These are phyloP conservation scores for Atethmia centrago DNA, from an alignment of 2,888 invertebrate species.

Conservation along the genomic window DNA sequence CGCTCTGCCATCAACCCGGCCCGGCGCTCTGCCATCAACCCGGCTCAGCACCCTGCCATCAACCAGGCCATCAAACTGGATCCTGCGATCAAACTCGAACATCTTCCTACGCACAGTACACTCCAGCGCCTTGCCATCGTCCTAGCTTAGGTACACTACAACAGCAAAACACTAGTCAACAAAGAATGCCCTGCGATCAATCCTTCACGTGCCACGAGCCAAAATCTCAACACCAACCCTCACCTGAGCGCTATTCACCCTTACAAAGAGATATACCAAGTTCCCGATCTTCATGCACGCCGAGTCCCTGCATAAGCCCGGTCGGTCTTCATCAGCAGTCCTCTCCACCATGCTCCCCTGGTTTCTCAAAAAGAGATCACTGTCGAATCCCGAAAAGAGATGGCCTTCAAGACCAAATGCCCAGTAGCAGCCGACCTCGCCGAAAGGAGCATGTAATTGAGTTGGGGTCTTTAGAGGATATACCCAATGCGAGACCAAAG, in stretches of 20 bases:
- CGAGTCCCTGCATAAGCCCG: constrained; percentile 43
- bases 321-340: constrained; percentile 9
- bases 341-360: constrained; percentile 13
- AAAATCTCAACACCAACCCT: constrained; percentile 9
- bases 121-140: constrained; percentile 4
- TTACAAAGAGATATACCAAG: constrained; percentile 8
- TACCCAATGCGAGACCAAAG: constrained; percentile 39
- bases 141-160: constrained; percentile 18
- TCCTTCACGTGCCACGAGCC: neutral
- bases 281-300: constrained; percentile 4
- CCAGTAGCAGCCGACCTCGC: constrained; percentile 19
- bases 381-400: constrained; percentile 36
- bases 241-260: constrained; percentile 26
- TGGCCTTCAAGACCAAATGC: constrained; percentile 40
- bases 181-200: constrained; percentile 8
- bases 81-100: constrained; percentile 1
- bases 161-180: constrained; percentile 9
- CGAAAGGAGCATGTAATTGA: constrained; percentile 52
- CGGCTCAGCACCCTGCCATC: neutral
- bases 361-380: constrained; percentile 15
- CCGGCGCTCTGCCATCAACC: neutral
- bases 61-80: constrained; percentile 2
- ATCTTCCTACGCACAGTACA: neutral
- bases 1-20: neutral
- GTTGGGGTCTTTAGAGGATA: constrained; percentile 59